Base-by-base conservation (phyloP, 64 coral and sea anemone genomes). In the Trachythela sp. region DNA sequence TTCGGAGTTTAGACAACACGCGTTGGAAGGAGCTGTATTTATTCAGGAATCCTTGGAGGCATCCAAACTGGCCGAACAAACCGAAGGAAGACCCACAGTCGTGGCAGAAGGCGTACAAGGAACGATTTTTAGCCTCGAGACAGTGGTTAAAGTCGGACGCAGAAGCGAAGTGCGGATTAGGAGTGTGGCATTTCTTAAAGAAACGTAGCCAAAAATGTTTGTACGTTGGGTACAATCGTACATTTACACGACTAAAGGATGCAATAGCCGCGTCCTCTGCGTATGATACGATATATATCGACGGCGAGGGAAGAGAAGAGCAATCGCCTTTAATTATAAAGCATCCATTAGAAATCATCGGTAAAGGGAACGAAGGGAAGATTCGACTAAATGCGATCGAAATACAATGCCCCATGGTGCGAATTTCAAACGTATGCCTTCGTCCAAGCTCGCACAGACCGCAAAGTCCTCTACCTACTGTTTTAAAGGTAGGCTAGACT, bases 41-140 rank as follows among this genome's bases (percentile, higher is more conserved):
- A 14, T 86, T 86, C 18, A 87, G 86, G 11, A 99, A 99, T 54
- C 87, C 90, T 40, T 99, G 96, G 96, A 93, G 91, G 75, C 93
- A 99, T 89, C 96, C 96, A 24, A 95, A 95, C 40, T 99, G 96
- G 96, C 96, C 96, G 40, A 99, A 94, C 48, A 91, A 84, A 39
- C 87, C 93, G 17, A 70, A 94, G 45, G 92, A 95, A 36, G 96
- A 99, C 31, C 96, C 96, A 4, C 88, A 83, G 18, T 99, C 96
- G 22, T 99, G 96, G 96, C 94, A 99, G 86, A 91, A 93, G 31
- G 94, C 89, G 35, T 99, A 99, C 52, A 99, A 99, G 36, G 83
- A 76, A 2, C 93, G 94, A 60, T 84, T 94, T 87, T 83, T 99
- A 70, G 94, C 96, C 60, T 94, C 96, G 45, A 94, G 93, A 77